Base-by-base conservation (phyloP, 2,888 invertebrate species). In the Dioctria linearis region DNA sequence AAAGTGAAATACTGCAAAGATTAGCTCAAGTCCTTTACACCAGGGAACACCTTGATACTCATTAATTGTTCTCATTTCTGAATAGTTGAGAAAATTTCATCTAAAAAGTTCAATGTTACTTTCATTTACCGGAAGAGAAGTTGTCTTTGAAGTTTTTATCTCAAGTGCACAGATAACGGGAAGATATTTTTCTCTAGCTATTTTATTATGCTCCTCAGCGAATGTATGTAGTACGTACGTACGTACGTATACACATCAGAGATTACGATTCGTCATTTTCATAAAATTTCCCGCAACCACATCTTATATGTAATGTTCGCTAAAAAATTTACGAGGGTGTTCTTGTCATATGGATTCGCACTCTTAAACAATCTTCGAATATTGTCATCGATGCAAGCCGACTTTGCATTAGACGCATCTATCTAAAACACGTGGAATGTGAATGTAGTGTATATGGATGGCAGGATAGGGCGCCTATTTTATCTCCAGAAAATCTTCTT, bases 351-450 rank as follows among this genome's bases (percentile, higher is more conserved):
- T 37, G 46, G 76, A 76, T 76, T 25, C 25, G 73, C 73, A 25
- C 25, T 25, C 25, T 25, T 54, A 84, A 82, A 83, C 85, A 54
- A 86, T 84, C 84, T 86, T 85, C 86, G 86, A 87, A 85, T 86
- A 87, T 86, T 86, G 86, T 85, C 86, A 86, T 86, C 86, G 86
- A 87, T 85, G 85, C 25, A 25, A 25, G 84, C 86, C 25, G 25
- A 85, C 83, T 85, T 85, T 86, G 86, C 54, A 54, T 54, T 54
- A 54, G 54, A 54, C 11, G 54, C 54, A 54, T 11, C 54, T 11
- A 54, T 6, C 5, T 8, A 5, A 46, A 54, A 54, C 54, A 54
- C 54, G 54, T 54, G 54, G 2, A 54, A 25, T 25, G 25, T 25
- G 25, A 25, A 25, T 25, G 25, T 25, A 25, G 25, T 25, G 25